Conservation (phyloP, 2,888 invertebrate genomes). For the Heteromyza rotundicornis region DNA sequence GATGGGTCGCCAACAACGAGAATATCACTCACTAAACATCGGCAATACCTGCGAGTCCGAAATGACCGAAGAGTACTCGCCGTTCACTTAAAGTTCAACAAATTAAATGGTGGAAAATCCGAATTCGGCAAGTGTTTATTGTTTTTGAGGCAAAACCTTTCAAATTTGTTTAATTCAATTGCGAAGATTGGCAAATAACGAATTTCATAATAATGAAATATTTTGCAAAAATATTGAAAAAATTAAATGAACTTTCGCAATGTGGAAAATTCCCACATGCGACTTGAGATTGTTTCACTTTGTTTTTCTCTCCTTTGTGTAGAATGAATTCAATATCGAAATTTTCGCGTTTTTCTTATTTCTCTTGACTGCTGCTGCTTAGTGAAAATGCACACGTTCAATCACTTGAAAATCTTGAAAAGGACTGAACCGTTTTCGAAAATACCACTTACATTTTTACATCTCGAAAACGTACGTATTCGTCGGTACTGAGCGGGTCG, state of each 20-base stretch:
- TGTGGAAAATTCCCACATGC: neutral
- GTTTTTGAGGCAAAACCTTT: too few relatives aligned
- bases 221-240: neutral
- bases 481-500: neutral
- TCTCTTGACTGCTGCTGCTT: too few relatives aligned
- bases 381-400: constrained; percentile 45
- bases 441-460: constrained; percentile 59
- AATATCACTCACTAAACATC: too few relatives aligned
- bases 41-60: neutral
- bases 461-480: constrained; percentile 30
- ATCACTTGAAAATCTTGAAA: constrained; percentile 59
- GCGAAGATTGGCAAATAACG: neutral
- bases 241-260: neutral
- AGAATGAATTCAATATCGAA: neutral
- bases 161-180: neutral
- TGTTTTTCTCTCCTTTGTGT: neutral
- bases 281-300: too few relatives aligned
- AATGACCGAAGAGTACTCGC: neutral
- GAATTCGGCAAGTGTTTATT: neutral
- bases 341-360: neutral
- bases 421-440: constrained; percentile 57
- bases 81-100: neutral
- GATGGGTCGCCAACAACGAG: constrained; percentile 38
- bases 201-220: neutral
- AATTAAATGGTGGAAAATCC: neutral